A percentile compares a stretch with the other conserved stretches of the same genome.
These are phyloP conservation scores for Drosophila dives DNA, from an alignment of 2,888 invertebrate species.

Conservation along the genomic window DNA sequence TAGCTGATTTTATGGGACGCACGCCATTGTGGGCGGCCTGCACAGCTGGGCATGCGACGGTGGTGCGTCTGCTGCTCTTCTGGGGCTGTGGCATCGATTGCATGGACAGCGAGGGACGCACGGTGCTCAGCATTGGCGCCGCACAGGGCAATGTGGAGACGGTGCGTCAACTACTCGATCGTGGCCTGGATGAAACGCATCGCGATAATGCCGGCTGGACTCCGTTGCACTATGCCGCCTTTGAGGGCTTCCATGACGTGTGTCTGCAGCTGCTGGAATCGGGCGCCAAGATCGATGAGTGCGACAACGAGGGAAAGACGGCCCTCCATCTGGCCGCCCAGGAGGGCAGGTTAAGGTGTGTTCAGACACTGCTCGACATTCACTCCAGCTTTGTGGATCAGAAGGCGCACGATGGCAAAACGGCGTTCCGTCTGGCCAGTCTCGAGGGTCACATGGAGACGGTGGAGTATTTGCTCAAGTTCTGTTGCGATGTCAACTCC, in stretches of 20 bases:
- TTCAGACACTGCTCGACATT: conserved; percentile 88
- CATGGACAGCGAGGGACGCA: conserved; percentile 97
- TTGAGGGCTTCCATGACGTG: conserved; percentile 89
- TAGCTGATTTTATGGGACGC: conserved; percentile 92
- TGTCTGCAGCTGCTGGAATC: conserved; percentile 88
- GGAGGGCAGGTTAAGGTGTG: conserved; percentile 90
- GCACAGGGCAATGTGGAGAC: conserved; percentile 95
- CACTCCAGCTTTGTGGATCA: conserved; percentile 93
- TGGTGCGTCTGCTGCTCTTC: conserved; percentile 94
- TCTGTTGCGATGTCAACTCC: conserved; percentile 94
- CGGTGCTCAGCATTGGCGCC: conserved; percentile 93
- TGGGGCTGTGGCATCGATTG: conserved; percentile 98
- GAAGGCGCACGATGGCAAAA: conserved; percentile 95
- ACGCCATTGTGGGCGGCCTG: conserved; percentile 97
- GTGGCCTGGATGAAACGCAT: conserved; percentile 94
- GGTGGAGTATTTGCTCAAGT: conserved; percentile 87
- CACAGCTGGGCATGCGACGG: conserved; percentile 94
- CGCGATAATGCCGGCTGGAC: conserved; percentile 99
- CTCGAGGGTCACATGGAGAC: conserved; percentile 89
- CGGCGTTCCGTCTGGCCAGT: conserved; percentile 89
- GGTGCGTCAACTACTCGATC: conserved; percentile 93
- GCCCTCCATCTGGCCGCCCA: conserved; percentile 95
- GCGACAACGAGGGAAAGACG: conserved; percentile 96
- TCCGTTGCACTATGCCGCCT: conserved; percentile 97
- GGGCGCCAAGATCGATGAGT: conserved; percentile 94